phyloP scores from a whole-genome alignment of 1,140 invertebrate genomes.

The Zophobas atratus region DNA sequence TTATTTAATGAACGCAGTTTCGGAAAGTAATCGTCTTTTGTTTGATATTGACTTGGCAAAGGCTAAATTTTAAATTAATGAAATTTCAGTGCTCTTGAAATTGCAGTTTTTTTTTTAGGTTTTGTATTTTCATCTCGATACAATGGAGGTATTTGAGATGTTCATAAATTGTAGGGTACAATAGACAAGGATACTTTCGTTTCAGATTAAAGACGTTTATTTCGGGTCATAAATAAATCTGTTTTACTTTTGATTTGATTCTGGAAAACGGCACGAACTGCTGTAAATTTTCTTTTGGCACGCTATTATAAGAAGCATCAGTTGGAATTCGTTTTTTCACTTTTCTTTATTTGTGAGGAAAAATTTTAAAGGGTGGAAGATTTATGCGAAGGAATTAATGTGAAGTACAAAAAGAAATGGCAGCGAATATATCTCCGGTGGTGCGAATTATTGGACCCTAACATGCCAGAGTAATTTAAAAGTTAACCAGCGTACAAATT shows the following conservation, averaged over 20 bases:
- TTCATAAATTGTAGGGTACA: slow-evolving; percentile 1
- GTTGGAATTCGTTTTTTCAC: background rate
- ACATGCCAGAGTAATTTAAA: no score
- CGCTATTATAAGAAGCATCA: slow-evolving; percentile 11
- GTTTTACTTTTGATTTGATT: slow-evolving; percentile 28
- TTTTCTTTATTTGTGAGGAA: background rate
- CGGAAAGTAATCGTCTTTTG: slow-evolving; percentile 18
- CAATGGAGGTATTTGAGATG: background rate
- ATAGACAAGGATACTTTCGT: slow-evolving; percentile 6
- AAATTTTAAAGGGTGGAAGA: background rate
- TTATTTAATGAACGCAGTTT: slow-evolving; percentile 20
- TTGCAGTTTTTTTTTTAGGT: background rate
- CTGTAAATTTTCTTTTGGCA: slow-evolving; percentile 29
- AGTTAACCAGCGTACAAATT: no score
- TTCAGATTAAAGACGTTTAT: slow-evolving; percentile 16
- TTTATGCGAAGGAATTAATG: no score
- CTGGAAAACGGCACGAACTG: slow-evolving; percentile 21
- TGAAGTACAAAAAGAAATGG: no score
- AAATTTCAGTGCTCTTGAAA: slow-evolving; percentile 5
- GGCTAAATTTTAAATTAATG: slow-evolving; percentile 22
- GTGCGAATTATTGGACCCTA: no score
- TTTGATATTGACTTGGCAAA: slow-evolving; percentile 29
- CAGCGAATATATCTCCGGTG: no score
- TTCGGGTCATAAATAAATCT: slow-evolving; percentile 10
- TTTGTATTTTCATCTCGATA: background rate